These are phyloP conservation scores for Siniperca undulata DNA, from an alignment of 2,797 vertebrate species.

Conservation along the genomic window DNA sequence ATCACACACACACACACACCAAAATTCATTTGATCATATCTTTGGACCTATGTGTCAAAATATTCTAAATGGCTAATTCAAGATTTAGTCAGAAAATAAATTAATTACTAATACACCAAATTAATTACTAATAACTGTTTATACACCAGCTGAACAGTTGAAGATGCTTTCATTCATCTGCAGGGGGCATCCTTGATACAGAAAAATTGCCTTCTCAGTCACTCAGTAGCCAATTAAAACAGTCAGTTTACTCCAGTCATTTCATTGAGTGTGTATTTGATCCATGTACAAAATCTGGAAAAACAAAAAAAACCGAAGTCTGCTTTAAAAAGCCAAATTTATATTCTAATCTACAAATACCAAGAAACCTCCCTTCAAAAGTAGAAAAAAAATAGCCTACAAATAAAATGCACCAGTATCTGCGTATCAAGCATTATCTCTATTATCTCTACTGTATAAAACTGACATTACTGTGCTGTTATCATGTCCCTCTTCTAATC, in stretches of 20 bases:
- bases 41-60: neutral
- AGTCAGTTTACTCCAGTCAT: neutral
- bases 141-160: neutral
- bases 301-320: neutral
- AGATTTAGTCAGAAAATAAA: neutral
- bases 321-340: neutral
- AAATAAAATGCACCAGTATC: neutral
- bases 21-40: neutral
- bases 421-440: neutral
- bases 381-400: neutral
- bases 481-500: neutral
- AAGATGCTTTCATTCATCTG: neutral
- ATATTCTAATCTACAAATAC: neutral
- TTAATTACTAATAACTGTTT: neutral
- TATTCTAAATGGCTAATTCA: neutral
- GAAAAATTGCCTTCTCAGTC: neutral
- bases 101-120: neutral
- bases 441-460: neutral
- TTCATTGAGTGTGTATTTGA: neutral
- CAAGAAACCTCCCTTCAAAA: neutral
- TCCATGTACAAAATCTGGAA: neutral
- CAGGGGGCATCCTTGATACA: constrained; percentile 22
- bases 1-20: neutral
- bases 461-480: neutral
- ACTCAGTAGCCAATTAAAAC: neutral